Base-by-base conservation (phyloP, 2,113 vertebrate genomes). In the Promerops cafer region DNA sequence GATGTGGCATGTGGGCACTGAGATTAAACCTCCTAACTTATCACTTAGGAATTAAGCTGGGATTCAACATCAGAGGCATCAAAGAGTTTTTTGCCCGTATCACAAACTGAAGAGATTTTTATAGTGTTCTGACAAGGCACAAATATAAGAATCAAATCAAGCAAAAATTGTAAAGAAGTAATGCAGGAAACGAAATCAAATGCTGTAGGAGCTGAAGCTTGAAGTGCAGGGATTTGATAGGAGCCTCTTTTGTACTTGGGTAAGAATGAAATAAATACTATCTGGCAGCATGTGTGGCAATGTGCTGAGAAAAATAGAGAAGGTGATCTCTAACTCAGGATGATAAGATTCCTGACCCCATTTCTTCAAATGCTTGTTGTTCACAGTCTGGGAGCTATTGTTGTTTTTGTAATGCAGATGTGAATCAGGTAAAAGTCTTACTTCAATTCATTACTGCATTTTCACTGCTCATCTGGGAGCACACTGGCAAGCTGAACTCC, bases 291-390 rank as follows among this genome's bases (percentile, higher is more conserved):
- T 70, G 50, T 94, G 63, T 87, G 80, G 56, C 56, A 77, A 4
- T 39, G 65, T 85, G 39, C 68, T 63, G 68, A 82, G 71, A n/a
- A 83, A 85, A 90, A 79, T 16, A 47, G 59, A 81, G 70, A 57
- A 83, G 68, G 53, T 54, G 56, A 69, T 83, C 79, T 93, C 79
- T 83, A 95, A 78, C 94, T 97, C 87, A 70, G 83, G 86, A 47
- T 83, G 81, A 88, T 90, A 87, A 66, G 47, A 63, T 95, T 95
- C 60, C 33, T 96, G 93, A 95, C 68, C 86, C 33, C 54, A 44
- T 82, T 91, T 96, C 65, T 52, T 76, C 92, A 76, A 71, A 53
- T 44, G 59, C 52, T 93, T 61, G 37, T 68, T 97, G 47, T 83
- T 94, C 78, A 54, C 19, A 50, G n/a, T 35, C 91, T 57, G 28